These are phyloP conservation scores for Galaxea fascicularis DNA, from an alignment of 92 coral and sea anemone species.

Conservation along the genomic window DNA sequence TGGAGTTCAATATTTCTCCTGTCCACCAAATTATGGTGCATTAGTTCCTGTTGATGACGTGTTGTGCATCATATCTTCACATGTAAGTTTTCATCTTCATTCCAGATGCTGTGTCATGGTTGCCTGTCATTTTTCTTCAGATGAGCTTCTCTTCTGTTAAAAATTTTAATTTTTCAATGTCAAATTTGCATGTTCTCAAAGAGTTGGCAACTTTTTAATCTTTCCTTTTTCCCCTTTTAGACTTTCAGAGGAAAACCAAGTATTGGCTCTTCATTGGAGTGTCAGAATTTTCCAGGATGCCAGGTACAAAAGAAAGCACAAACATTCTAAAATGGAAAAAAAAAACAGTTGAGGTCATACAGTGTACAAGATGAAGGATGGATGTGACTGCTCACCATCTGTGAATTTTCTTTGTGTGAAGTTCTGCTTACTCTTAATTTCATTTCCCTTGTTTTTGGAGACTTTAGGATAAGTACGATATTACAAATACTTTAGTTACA, in stretches of 20 bases:
- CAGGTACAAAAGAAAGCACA: constrained; percentile 7
- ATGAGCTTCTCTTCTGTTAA: too few species aligned
- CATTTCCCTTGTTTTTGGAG: not conserved
- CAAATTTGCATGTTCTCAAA: not conserved
- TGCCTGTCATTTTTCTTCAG: too few species aligned
- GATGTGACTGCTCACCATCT: not conserved
- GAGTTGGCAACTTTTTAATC: not conserved
- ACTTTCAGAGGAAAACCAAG: not conserved
- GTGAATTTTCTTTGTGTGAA: not conserved
- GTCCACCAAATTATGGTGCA: constrained; percentile 85
- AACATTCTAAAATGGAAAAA: not conserved
- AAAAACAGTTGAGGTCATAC: not conserved
- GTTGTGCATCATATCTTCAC: constrained; percentile 37
- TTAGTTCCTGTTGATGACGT: constrained; percentile 77
- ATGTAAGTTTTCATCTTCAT: not conserved
- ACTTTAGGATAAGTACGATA: too few species aligned
- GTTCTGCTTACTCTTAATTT: not conserved
- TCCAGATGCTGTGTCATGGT: too few species aligned
- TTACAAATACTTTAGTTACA: not conserved
- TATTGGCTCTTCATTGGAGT: not conserved
- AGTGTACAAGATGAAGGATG: not conserved
- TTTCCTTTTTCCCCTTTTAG: not conserved
- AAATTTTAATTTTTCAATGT: not conserved
- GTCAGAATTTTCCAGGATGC: not conserved
- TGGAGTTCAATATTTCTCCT: constrained; percentile 72